Evolutionary conservation across 1,140 invertebrate species (phyloP).

Genomic region (Procambarus virginalis): DNA sequence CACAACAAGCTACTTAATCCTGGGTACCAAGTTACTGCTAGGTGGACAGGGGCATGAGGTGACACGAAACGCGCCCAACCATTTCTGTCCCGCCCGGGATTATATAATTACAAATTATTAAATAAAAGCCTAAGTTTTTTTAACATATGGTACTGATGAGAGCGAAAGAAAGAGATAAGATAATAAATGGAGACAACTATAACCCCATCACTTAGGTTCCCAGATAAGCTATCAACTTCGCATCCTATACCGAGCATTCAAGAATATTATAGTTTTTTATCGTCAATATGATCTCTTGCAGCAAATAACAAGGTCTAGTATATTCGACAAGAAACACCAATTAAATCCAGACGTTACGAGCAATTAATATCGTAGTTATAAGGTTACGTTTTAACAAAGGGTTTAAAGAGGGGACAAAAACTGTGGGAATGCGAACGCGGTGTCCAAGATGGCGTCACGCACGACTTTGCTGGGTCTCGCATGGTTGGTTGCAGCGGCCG

Average conservation of each 20-base stretch:
- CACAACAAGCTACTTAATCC: too few species aligned
- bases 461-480: slow-evolving; percentile 3
- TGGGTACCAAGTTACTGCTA: too few species aligned
- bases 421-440: not conserved
- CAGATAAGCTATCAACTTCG: not conserved
- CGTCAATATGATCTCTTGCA: not conserved
- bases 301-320: not conserved
- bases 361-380: not conserved
- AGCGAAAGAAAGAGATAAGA: not conserved
- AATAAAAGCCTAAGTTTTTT: too few species aligned
- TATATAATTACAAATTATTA: too few species aligned
- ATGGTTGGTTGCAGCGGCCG: slow-evolving; percentile 7
- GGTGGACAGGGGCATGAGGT: too few species aligned
- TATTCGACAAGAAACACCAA: not conserved
- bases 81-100: too few species aligned
- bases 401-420: not conserved
- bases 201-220: too few species aligned
- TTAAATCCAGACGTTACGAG: not conserved
- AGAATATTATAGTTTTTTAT: not conserved
- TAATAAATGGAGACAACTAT: not conserved
- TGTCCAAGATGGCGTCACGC: slow-evolving; percentile 25
- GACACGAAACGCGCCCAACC: too few species aligned
- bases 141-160: not conserved
- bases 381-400: not conserved
- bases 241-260: not conserved